These are phyloP conservation scores for Urocynchramus pylzowi DNA, from an alignment of 2,113 vertebrate species.

Conservation along the genomic window DNA sequence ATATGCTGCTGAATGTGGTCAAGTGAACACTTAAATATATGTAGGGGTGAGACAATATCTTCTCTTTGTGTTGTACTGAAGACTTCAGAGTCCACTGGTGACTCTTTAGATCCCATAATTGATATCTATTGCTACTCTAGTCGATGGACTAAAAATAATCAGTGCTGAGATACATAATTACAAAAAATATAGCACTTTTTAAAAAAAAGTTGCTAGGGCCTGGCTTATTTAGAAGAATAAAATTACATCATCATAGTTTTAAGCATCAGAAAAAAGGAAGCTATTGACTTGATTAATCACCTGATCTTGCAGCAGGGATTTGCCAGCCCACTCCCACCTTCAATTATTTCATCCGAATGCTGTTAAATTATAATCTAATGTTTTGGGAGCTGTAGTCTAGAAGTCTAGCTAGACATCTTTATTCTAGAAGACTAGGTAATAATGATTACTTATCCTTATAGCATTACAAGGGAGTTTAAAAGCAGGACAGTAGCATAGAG, in stretches of 20 bases:
- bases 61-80: background rate
- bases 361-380: background rate
- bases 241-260: background rate
- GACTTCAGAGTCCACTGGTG: background rate
- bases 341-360: background rate
- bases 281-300: background rate
- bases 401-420: background rate
- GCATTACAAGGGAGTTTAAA: background rate
- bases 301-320: background rate
- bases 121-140: background rate
- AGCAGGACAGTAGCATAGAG: background rate
- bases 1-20: background rate
- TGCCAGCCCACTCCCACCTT: background rate
- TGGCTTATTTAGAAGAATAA: background rate
- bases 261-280: background rate
- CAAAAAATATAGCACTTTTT: background rate
- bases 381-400: background rate
- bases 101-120: background rate
- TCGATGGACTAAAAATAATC: background rate
- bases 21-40: slow-evolving; percentile 17
- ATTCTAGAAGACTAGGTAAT: background rate
- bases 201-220: background rate
- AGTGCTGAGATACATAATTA: background rate
- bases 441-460: background rate
- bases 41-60: background rate